phyloP scores from a whole-genome alignment of 2,113 vertebrate species.

The Entomyzon cyanotis region DNA sequence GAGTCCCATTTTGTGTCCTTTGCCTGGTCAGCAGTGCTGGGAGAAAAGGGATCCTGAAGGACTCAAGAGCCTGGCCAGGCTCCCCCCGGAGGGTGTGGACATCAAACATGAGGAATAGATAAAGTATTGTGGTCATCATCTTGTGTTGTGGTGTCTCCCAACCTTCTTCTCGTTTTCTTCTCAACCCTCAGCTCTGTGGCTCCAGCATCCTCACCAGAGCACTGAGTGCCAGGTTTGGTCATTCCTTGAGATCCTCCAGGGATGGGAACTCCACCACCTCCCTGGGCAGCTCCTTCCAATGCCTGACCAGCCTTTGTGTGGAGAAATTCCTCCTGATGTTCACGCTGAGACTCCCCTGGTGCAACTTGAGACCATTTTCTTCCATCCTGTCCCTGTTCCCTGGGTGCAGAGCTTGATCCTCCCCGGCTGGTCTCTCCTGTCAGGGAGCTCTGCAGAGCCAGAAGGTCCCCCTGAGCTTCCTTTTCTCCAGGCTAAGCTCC shows the following conservation, averaged over 20 bases:
- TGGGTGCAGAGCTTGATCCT: not conserved
- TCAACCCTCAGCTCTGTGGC: not conserved
- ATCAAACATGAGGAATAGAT: not conserved
- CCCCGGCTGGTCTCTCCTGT: not conserved
- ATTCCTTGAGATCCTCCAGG: not conserved
- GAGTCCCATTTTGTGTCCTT: not conserved
- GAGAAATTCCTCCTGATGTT: not conserved
- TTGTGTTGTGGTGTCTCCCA: not conserved
- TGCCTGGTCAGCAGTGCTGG: not conserved
- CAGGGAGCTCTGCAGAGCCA: not conserved
- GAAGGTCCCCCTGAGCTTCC: rapidly evolving
- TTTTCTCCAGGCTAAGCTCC: not conserved
- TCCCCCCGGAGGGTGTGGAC: not conserved
- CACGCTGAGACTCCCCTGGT: not conserved
- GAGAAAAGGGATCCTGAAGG: not conserved
- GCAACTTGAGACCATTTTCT: rapidly evolving
- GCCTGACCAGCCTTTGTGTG: not conserved
- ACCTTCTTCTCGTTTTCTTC: not conserved
- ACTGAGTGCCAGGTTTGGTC: not conserved
- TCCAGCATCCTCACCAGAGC: not conserved
- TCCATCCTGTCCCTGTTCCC: not conserved
- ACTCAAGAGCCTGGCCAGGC: not conserved
- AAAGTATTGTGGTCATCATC: not conserved
- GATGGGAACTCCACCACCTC: not conserved
- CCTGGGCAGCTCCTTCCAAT: not conserved